A percentile compares a stretch with the other conserved stretches of the same genome.
Conservation (phyloP, 1,140 invertebrate species). For the Palaemon carinicauda region DNA sequence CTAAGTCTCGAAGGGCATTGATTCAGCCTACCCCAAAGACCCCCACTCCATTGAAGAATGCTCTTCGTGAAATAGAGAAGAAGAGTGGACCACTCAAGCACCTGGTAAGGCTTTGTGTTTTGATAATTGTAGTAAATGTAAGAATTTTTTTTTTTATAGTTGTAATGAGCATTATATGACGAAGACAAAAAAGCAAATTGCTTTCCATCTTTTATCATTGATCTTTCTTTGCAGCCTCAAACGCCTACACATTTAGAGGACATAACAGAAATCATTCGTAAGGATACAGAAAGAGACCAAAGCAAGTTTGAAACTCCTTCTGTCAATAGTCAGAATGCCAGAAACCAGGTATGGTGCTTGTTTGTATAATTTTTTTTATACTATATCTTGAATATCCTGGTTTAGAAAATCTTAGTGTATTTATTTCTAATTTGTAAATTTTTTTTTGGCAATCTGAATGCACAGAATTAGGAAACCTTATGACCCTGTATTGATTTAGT, state of each 20-base stretch:
- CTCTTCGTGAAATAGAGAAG: constrained; percentile 84
- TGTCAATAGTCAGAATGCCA: not conserved
- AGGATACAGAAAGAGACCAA: constrained; percentile 69
- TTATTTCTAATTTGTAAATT: no score
- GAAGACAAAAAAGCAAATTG: not conserved
- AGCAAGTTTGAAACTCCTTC: constrained; percentile 54
- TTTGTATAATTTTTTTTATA: not conserved
- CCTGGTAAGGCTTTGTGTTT: constrained; percentile 64
- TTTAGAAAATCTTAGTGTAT: no score
- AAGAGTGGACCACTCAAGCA: constrained; percentile 68
- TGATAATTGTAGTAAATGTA: not conserved
- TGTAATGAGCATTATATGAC: not conserved
- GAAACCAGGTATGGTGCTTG: constrained; percentile 46
- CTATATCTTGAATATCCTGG: not conserved
- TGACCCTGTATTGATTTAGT: not conserved
- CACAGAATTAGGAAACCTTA: no score
- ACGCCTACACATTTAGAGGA: constrained; percentile 86
- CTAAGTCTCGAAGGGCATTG: constrained; percentile 54
- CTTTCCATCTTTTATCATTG: not conserved
- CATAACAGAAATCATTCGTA: constrained; percentile 85
- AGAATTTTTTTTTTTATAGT: no score
- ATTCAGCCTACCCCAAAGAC: constrained; percentile 73
- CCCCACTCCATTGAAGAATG: constrained; percentile 92
- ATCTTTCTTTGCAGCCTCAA: constrained; percentile 64
- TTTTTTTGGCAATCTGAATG: no score